phyloP scores from a whole-genome alignment of 2,888 invertebrate species.

The Drosophila antonietae region DNA sequence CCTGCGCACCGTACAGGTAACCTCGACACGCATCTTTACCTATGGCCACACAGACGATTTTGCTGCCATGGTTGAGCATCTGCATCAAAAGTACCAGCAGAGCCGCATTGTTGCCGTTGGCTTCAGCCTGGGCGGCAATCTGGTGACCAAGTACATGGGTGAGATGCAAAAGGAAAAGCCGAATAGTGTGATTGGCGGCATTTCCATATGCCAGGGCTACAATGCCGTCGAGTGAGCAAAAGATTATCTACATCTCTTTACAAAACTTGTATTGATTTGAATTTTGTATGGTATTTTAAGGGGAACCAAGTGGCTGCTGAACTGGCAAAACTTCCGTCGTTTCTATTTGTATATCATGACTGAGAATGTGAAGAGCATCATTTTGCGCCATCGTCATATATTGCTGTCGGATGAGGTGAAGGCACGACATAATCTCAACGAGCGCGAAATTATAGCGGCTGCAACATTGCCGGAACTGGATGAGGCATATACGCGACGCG shows the following conservation, averaged over 20 bases:
- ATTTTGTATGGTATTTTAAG: conserved; percentile 84
- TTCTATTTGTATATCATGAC: conserved; percentile 97
- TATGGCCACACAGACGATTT: conserved; percentile 97
- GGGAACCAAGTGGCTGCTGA: conserved; percentile 91
- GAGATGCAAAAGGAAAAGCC: conserved; percentile 88
- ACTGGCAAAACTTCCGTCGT: conserved; percentile 95
- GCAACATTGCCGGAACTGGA: conserved; percentile 95
- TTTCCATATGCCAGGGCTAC: conserved; percentile 98
- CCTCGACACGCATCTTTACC: conserved; percentile 94
- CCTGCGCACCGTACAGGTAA: conserved; percentile 92
- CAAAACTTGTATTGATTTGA: too few relatives aligned
- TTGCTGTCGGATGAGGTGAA: conserved; percentile 91
- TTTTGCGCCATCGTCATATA: conserved; percentile 92
- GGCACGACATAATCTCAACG: conserved; percentile 89
- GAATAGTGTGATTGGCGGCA: conserved; percentile 92
- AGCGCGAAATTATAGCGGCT: conserved; percentile 92
- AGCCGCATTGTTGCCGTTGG: conserved; percentile 94
- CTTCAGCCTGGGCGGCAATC: conserved; percentile 97
- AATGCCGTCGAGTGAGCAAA: conserved; percentile 93
- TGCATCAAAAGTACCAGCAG: conserved; percentile 90
- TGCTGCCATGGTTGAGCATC: conserved; percentile 91
- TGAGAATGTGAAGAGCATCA: conserved; percentile 94
- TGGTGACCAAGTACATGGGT: conserved; percentile 96
- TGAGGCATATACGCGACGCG: conserved; percentile 93
- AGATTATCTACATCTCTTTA: too few relatives aligned